phyloP scores from a whole-genome alignment of 1,140 invertebrate species.

The Sinonovacula constricta region DNA sequence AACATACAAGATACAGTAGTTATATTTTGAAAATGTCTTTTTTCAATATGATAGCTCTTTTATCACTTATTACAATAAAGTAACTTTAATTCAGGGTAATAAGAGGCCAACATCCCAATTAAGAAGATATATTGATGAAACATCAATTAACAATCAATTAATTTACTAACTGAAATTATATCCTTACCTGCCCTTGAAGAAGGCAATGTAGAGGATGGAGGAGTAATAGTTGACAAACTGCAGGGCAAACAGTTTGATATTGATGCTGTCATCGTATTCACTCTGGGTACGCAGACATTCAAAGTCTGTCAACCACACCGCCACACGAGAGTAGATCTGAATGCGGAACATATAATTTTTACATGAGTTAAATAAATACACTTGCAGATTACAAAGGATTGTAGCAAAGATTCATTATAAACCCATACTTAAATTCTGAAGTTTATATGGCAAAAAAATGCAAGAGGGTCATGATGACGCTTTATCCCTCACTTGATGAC shows the following conservation, averaged over 20 bases:
- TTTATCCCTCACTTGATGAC: too few species aligned
- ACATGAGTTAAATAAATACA: too few species aligned
- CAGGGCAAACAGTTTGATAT: conserved; percentile 77
- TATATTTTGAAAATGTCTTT: too few species aligned
- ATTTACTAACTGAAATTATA: background rate
- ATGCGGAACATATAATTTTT: too few species aligned
- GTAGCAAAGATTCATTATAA: too few species aligned
- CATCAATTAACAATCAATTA: background rate
- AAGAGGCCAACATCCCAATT: background rate
- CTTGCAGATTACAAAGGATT: too few species aligned
- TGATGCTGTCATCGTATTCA: conserved; percentile 77
- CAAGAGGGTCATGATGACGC: too few species aligned
- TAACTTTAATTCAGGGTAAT: background rate
- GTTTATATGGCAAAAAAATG: too few species aligned
- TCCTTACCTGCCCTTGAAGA: conserved; percentile 76
- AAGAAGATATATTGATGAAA: background rate
- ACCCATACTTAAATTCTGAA: too few species aligned
- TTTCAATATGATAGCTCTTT: too few species aligned
- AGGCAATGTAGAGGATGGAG: conserved; percentile 77
- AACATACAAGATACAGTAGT: too few species aligned
- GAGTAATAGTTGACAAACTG: conserved; percentile 79
- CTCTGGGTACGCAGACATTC: conserved; percentile 76
- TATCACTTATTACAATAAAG: too few species aligned
- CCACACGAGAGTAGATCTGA: conserved; percentile 73
- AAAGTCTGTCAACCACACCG: conserved; percentile 75